Evolutionary conservation across 1,140 invertebrate genomes (phyloP).

Genomic region (Drosophila triauraria): DNA sequence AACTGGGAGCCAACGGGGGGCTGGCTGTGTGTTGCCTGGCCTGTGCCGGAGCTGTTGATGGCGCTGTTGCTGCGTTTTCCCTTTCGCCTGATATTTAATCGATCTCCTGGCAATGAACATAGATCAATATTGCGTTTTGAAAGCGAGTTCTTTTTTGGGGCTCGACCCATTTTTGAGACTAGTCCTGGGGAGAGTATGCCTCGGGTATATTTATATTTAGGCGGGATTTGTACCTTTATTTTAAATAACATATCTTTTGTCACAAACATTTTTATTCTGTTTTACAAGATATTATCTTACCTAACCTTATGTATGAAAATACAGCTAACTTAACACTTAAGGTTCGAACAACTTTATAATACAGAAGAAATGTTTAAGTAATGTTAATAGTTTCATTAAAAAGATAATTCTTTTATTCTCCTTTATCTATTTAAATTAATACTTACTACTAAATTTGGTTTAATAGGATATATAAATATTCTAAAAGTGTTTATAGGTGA

Average conservation of each 20-base stretch:
- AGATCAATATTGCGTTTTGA: constrained; percentile 44
- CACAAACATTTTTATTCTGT: too few species aligned
- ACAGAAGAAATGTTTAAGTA: too few species aligned
- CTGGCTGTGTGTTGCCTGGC: neutral
- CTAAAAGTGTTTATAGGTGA: too few species aligned
- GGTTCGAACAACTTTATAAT: too few species aligned
- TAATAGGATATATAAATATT: too few species aligned
- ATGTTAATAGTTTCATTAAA: too few species aligned
- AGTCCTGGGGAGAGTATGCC: neutral
- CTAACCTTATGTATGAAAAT: too few species aligned
- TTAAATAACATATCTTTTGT: too few species aligned
- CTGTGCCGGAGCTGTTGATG: constrained; percentile 16
- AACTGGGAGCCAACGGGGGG: constrained; percentile 20
- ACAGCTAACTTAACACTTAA: too few species aligned
- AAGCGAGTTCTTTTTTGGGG: constrained; percentile 29
- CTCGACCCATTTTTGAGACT: constrained; percentile 35
- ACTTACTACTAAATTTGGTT: neutral
- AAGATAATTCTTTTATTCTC: too few species aligned
- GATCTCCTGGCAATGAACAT: constrained; percentile 51
- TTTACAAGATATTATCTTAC: too few species aligned
- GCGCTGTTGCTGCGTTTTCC: constrained; percentile 48
- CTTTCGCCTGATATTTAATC: constrained; percentile 71
- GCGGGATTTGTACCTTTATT: neutral
- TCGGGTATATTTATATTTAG: neutral
- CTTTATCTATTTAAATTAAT: too few species aligned